Base-by-base conservation (phyloP, 2,113 vertebrate genomes). In the Tetrax tetrax region DNA sequence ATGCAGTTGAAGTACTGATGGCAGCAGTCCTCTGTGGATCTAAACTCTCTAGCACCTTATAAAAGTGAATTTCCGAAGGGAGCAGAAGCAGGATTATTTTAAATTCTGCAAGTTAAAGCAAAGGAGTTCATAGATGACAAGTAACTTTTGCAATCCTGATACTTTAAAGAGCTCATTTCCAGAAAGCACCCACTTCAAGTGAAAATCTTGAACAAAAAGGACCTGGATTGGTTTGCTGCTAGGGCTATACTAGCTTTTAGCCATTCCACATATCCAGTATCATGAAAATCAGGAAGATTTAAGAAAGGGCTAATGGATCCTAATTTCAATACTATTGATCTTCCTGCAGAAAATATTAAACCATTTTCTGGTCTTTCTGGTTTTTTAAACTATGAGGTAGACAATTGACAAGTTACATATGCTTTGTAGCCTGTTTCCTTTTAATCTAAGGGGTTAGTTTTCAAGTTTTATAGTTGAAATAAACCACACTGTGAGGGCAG, bases 231-330 rank as follows among this genome's bases (percentile, higher is more conserved):
- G 35, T 92, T 86, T 87, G 38, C 70, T 72, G 4, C 20, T 38
- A 18, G 45, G 41, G 45, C 59, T 90, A 48, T 14, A 23, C 54
- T 48, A 54, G 47, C 56, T 78, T 84, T 63, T 31, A 86, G 70
- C 50, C 20, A 80, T 78, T 80, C 70, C 41, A 4, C 83, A 74
- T 57, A 96, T 43, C 74, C 66, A 60, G 22, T 71, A 31, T 71
- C 37, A 41, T 81, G 28, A 87, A 92, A 91, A 78, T 28, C 20
- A 29, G 70, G 71, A 93, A 65, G 81, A 93, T 74, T 37, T 48
- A 94, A 68, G 81, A 93, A 96, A 96, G 96, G 94, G 93, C 87
- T 97, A 93, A 71, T n/a, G 25, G 51, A 83, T 90, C 81, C 65
- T 72, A 29, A 70, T 87, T 94, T 80, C 31, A 80, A 12, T 74